Evolutionary conservation across 2,888 invertebrate genomes (phyloP), one percentile per base, ranked within the genome.

Genomic region (Tenthredo livida): DNA sequence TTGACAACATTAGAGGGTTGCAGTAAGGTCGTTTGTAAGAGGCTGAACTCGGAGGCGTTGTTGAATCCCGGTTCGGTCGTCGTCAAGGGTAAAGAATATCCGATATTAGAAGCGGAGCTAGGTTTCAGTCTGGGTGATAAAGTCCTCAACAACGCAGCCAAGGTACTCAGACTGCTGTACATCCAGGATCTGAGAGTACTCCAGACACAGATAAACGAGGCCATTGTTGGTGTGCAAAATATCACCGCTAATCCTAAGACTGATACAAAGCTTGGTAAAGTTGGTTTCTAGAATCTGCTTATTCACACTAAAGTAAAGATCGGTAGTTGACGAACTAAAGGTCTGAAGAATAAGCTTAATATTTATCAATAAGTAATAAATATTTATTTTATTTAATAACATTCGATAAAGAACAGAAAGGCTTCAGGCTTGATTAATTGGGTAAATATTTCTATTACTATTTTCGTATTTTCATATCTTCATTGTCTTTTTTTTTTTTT

Each of bases 161-260:
- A 97, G 93, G 95, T 97, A 84, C 93, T 98, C 84, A 95, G 97
- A 70, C 94, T 98, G 65, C 94, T 98, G 29, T 98, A 98, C 92
- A 96, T 98, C 86, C 96, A 97, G 90, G 97, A 98, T 92, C 94
- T 98, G 25, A 94, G 98, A 90, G 95, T 97, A 87, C 95, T 99
- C 80, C 99, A 99, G 93, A 99, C 98, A 0, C 96, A 95, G 90
- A 98, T 99, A 82, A 99, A 99, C 93, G 98, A 99, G 93, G 96
- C 98, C 0, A 97, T 99, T 88, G 99, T 99, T 1, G 95, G 96
- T 72, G 97, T 98, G 4, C 99, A 99, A 94, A 96, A 94, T 86
- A 95, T 99, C 1, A 99, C 99, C 0, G 99, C 99, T 5, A 97
- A 99, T 94, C 99, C 99, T 2, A 98, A 98, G 94, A 99, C 99